These are phyloP conservation scores for Plestiodon gilberti DNA, from an alignment of 2,113 vertebrate species.

Conservation along the genomic window DNA sequence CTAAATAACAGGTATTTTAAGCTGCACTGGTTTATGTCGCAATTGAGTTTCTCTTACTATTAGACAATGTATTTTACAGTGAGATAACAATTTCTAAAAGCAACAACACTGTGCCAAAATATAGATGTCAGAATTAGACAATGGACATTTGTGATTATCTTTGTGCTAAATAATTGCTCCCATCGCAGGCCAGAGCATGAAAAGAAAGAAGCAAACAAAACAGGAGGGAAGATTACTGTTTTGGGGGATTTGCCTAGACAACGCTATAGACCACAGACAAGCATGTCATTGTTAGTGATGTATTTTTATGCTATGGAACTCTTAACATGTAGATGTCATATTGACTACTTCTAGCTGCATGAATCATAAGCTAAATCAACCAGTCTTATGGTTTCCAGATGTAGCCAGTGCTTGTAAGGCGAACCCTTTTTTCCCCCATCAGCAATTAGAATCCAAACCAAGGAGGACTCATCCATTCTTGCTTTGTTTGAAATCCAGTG, in stretches of 20 bases:
- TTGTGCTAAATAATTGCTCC: constrained; percentile 48
- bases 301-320: constrained; percentile 75
- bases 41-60: constrained; percentile 56
- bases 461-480: constrained; percentile 33
- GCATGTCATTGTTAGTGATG: constrained; percentile 73
- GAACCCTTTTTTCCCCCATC: constrained; percentile 79
- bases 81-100: constrained; percentile 56
- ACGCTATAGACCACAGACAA: constrained; percentile 62
- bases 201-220: constrained; percentile 23
- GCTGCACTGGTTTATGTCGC: constrained; percentile 45
- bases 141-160: constrained; percentile 50
- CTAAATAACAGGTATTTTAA: constrained; percentile 49
- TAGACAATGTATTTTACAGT: constrained; percentile 42
- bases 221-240: constrained; percentile 31
- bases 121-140: constrained; percentile 54
- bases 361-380: constrained; percentile 78
- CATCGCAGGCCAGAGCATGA: constrained; percentile 43
- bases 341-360: constrained; percentile 78
- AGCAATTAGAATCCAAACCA: constrained; percentile 64
- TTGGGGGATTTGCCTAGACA: constrained; percentile 58
- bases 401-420: constrained; percentile 79
- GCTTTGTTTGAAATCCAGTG: neutral
- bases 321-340: constrained; percentile 74
- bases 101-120: constrained; percentile 72
- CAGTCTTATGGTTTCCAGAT: constrained; percentile 73